Evolutionary conservation across 2,888 invertebrate genomes (phyloP).

Genomic region (Beris chalybata): DNA sequence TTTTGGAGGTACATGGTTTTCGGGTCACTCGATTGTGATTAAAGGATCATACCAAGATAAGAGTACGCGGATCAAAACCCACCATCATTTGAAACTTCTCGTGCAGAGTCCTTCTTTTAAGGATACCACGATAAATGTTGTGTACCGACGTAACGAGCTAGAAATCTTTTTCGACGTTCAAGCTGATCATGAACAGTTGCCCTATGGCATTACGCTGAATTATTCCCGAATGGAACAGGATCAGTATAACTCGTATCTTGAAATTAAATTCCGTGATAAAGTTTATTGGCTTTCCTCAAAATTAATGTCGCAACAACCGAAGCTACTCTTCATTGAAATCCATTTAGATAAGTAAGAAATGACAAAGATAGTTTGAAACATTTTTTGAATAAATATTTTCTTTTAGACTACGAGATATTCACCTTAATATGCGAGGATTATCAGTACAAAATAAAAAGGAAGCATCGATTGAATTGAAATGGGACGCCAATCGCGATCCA

Average conservation of each 20-base stretch:
- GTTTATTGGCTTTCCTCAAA: constrained; percentile 69
- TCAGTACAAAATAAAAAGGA: constrained; percentile 65
- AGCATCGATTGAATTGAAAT: constrained; percentile 72
- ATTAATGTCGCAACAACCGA: constrained; percentile 67
- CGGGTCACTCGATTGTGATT: constrained; percentile 65
- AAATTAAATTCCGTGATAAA: constrained; percentile 67
- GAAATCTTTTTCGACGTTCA: constrained; percentile 69
- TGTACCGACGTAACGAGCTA: constrained; percentile 69
- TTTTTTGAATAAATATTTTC: constrained; percentile 9
- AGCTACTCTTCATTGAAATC: constrained; percentile 68
- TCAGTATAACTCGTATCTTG: constrained; percentile 66
- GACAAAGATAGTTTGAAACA: constrained; percentile 4
- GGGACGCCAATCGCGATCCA: constrained; percentile 86
- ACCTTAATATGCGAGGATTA: constrained; percentile 66
- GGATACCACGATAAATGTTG: constrained; percentile 66
- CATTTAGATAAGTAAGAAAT: constrained; percentile 75
- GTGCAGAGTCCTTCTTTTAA: constrained; percentile 74
- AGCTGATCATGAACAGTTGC: constrained; percentile 64
- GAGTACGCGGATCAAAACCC: constrained; percentile 65
- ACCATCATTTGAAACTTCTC: constrained; percentile 69
- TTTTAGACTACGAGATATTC: constrained; percentile 71
- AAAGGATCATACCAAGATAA: constrained; percentile 76
- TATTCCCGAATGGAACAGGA: constrained; percentile 64
- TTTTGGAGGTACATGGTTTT: constrained; percentile 77
- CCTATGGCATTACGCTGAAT: constrained; percentile 68